These are phyloP conservation scores for Armadillidium nasatum DNA, from an alignment of 1,140 invertebrate species.

Conservation along the genomic window DNA sequence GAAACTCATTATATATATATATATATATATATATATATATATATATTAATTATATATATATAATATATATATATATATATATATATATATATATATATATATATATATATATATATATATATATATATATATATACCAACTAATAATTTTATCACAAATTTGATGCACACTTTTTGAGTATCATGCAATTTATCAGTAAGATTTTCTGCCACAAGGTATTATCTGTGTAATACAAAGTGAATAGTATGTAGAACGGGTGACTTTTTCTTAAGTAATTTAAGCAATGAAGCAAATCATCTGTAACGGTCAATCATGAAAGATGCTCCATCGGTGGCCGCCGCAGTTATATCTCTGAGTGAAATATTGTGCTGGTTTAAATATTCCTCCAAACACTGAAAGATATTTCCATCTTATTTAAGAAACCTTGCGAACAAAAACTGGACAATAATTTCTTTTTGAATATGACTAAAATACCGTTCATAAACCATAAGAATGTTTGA, in stretches of 20 bases:
- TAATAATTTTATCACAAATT: no score
- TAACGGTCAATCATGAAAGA: slow-evolving; percentile 46
- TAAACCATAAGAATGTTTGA: slow-evolving; percentile 22
- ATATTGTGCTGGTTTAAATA: slow-evolving; percentile 47
- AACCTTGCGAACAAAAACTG: slow-evolving; percentile 32
- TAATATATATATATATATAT: no score
- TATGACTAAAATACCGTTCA: slow-evolving; percentile 26
- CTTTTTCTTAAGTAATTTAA: slow-evolving; percentile 47
- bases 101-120: no score
- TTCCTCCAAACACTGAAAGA: slow-evolving; percentile 41
- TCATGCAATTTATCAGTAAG: slow-evolving; percentile 27
- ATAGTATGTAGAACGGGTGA: slow-evolving; percentile 36
- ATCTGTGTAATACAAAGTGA: slow-evolving; percentile 30
- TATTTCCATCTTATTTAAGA: slow-evolving; percentile 28
- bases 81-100: no score
- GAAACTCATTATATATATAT: no score
- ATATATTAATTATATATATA: no score
- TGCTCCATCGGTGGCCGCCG: slow-evolving; percentile 47
- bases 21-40: no score
- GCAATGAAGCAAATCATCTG: slow-evolving; percentile 44
- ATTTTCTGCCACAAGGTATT: slow-evolving; percentile 31
- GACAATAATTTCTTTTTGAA: slow-evolving; percentile 28
- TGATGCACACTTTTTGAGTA: slow-evolving; percentile 27
- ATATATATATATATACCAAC: no score
- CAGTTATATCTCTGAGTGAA: slow-evolving; percentile 46